Base-by-base conservation (phyloP, 2,888 invertebrate species). In the Thysanoteuthis rhombus region DNA sequence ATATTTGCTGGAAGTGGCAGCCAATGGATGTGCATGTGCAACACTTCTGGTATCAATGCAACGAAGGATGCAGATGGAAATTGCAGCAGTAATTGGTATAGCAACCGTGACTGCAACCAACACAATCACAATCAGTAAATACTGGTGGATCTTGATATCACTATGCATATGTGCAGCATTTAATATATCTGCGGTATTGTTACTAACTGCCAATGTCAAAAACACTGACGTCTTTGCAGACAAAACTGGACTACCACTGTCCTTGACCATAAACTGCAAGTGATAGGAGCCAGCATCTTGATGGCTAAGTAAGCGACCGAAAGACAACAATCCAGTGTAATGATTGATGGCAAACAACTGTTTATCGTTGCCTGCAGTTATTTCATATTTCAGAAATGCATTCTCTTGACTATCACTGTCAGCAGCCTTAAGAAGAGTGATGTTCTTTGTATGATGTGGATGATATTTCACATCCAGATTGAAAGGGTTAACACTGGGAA, bases 11-110 rank as follows among this genome's bases (percentile, higher is more conserved):
- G 75, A 75, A n/a, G 75, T 16, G 75, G 12, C 75, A 75, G 75
- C 75, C 75, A 75, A 75, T n/a, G 75, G 75, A 75, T 75, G 75
- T 75, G 75, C 75, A n/a, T 75, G 75, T 75, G 75, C 75, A 75
- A 75, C 75, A 75, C 75, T 75, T 75, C 75, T 75, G 75, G 75
- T 75, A 75, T 75, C 75, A 75, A 75, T 75, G 75, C 75, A 75
- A 36, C 75, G 75, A 75, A 75, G 75, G 75, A 75, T 75, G 75
- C 75, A 75, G 75, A 75, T 75, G 75, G 75, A 75, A 75, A 75
- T 75, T 10, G 75, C 75, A 75, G 75, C 75, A 75, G 75, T 75
- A 75, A 75, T 75, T 75, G 75, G 75, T n/a, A 75, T 75, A 75
- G 75, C 75, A 75, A 75, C 75, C 6, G 75, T 75, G n/a, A 75